These are phyloP conservation scores for Camelus dromedarius DNA, from an alignment of 2,113 vertebrate genomes.

Conservation along the genomic window DNA sequence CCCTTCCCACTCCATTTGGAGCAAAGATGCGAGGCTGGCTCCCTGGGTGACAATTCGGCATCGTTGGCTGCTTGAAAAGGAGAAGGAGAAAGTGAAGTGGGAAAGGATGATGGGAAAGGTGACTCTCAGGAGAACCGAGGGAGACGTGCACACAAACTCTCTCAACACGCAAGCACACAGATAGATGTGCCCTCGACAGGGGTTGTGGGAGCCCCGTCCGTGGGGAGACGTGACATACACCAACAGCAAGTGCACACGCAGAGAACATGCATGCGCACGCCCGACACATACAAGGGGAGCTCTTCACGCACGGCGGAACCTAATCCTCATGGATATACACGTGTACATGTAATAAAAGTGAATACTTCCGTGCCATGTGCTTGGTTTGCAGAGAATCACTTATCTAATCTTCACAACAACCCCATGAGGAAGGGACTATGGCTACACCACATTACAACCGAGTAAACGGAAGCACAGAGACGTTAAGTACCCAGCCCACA, in stretches of 20 bases:
- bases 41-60: slow-evolving; percentile 61
- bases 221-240: neutral
- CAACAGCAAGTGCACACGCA: neutral
- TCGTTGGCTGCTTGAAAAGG: neutral
- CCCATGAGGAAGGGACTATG: neutral
- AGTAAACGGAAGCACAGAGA: neutral
- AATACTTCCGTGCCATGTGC: accelerated
- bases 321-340: accelerated
- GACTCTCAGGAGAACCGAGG: neutral
- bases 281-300: accelerated
- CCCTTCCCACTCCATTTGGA: neutral
- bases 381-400: neutral
- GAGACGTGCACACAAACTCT: neutral
- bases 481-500: neutral
- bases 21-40: slow-evolving; percentile 18
- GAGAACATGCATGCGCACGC: neutral
- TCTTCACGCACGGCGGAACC: neutral
- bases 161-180: accelerated
- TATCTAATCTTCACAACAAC: neutral
- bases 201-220: too few species aligned
- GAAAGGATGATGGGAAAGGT: slow-evolving; percentile 19
- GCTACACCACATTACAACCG: neutral
- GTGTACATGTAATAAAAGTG: accelerated
- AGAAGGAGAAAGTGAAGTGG: neutral
- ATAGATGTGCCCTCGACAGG: accelerated